These are phyloP conservation scores for Murina feae DNA, from an alignment of 2,113 vertebrate species.

Conservation along the genomic window DNA sequence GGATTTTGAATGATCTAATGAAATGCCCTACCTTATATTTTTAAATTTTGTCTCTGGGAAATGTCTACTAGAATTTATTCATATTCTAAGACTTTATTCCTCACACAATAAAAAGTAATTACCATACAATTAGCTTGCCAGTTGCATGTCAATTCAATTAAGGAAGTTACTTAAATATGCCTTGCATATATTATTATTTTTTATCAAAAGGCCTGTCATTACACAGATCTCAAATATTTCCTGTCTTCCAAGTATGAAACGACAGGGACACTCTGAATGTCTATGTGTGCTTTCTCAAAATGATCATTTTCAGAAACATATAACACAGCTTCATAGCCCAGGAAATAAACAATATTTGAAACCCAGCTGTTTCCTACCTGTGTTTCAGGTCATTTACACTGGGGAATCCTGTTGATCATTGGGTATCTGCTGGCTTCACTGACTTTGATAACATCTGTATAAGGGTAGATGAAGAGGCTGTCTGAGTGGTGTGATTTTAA, in stretches of 20 bases:
- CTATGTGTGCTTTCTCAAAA: background rate
- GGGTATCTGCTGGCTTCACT: background rate
- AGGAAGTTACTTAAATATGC: background rate
- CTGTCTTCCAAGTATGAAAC: conserved; percentile 12
- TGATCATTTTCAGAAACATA: background rate
- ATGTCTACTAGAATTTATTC: background rate
- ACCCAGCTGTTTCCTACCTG: background rate
- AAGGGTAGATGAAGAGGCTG: background rate
- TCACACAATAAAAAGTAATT: conserved; percentile 41
- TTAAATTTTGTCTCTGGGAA: background rate
- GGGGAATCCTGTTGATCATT: background rate
- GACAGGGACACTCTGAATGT: background rate
- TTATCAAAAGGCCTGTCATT: background rate
- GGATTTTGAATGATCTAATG: conserved; percentile 9
- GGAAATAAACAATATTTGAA: conserved; percentile 4
- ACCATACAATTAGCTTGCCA: background rate
- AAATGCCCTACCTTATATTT: background rate
- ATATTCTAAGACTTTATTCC: background rate
- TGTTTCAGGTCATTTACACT: background rate
- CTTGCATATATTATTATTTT: background rate
- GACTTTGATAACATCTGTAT: background rate
- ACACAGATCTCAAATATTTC: background rate
- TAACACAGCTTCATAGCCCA: background rate
- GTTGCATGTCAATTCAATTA: conserved; percentile 10
- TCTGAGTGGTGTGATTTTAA: background rate